phyloP scores from a whole-genome alignment of 53 echinoderm and acorn worm species.

The Pentamera pediparva region DNA sequence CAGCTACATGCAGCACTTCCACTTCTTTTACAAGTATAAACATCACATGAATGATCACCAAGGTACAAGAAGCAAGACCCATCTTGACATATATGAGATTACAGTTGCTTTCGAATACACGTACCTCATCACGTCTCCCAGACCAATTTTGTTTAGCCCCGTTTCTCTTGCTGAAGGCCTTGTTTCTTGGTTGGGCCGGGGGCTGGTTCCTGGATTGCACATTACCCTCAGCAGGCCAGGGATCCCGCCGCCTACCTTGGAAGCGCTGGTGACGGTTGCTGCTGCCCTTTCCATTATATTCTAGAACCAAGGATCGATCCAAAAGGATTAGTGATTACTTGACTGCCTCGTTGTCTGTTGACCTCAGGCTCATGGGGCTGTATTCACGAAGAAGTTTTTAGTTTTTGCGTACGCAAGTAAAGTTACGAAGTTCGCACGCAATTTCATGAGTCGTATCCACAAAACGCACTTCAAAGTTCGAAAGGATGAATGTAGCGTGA shows the following conservation, averaged over 20 bases:
- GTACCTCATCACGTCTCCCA: conserved; percentile 92
- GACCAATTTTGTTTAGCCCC: conserved; percentile 58
- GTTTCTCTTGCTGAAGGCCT: conserved; percentile 66
- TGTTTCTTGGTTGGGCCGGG: conserved; percentile 52
- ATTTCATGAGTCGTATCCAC: too few species aligned
- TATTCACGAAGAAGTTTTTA: too few species aligned
- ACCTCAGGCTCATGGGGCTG: too few species aligned
- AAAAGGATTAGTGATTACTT: background rate
- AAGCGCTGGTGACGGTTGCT: conserved; percentile 50
- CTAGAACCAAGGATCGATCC: background rate
- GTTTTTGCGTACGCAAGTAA: too few species aligned
- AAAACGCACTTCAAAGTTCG: too few species aligned
- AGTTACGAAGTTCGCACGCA: too few species aligned
- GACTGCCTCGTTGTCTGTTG: too few species aligned
- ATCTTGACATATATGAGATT: background rate
- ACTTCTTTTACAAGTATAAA: background rate
- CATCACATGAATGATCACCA: background rate
- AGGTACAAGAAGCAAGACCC: background rate
- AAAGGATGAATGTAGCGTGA: too few species aligned
- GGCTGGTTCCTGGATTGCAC: conserved; percentile 32
- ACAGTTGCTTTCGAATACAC: too few species aligned
- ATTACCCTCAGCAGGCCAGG: conserved; percentile 37
- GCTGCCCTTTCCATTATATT: conserved; percentile 60
- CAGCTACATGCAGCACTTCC: background rate
- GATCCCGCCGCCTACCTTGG: conserved; percentile 53